A percentile compares a stretch with the other conserved stretches of the same genome.
Evolutionary conservation across 2,888 invertebrate genomes (phyloP).

Genomic region (Aspidiotus destructor): DNA sequence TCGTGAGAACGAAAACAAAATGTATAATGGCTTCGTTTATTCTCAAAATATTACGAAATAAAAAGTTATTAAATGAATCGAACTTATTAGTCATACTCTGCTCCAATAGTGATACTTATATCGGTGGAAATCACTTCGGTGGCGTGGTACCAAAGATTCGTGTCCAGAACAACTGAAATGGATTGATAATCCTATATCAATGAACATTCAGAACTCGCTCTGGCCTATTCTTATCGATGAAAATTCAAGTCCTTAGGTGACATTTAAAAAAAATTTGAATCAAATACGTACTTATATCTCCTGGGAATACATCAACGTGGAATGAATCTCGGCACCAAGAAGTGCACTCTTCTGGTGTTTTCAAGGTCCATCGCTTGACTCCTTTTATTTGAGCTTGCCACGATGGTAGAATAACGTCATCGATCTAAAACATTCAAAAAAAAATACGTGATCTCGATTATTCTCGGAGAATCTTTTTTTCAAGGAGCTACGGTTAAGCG

Average conservation of each 20-base stretch:
- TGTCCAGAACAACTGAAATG: slow-evolving; percentile 44
- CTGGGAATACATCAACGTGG: slow-evolving; percentile 63
- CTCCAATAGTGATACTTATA: slow-evolving; percentile 91
- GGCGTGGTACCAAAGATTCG: slow-evolving; percentile 92
- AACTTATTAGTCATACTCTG: slow-evolving; percentile 72
- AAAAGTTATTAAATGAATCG: too few species aligned
- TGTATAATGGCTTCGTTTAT: slow-evolving; percentile 10
- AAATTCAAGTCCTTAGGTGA: too few species aligned
- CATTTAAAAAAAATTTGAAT: not conserved
- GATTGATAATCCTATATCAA: slow-evolving; percentile 38
- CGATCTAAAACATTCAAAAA: slow-evolving; percentile 55
- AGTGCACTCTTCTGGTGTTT: slow-evolving; percentile 87
- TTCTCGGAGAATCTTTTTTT: not conserved
- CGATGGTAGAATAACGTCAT: slow-evolving; percentile 84
- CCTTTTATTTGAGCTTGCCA: slow-evolving; percentile 96
- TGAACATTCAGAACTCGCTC: too few species aligned
- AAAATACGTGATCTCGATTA: slow-evolving; percentile 9
- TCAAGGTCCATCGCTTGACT: slow-evolving; percentile 75
- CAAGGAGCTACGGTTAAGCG: not conserved
- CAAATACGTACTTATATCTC: slow-evolving; percentile 72
- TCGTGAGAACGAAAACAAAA: not conserved
- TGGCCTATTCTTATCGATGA: too few species aligned
- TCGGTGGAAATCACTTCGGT: slow-evolving; percentile 76
- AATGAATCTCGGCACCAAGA: slow-evolving; percentile 58
- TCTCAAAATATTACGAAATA: not conserved